These are phyloP conservation scores for Synchiropus splendidus DNA, from an alignment of 2,113 vertebrate species.

Conservation along the genomic window DNA sequence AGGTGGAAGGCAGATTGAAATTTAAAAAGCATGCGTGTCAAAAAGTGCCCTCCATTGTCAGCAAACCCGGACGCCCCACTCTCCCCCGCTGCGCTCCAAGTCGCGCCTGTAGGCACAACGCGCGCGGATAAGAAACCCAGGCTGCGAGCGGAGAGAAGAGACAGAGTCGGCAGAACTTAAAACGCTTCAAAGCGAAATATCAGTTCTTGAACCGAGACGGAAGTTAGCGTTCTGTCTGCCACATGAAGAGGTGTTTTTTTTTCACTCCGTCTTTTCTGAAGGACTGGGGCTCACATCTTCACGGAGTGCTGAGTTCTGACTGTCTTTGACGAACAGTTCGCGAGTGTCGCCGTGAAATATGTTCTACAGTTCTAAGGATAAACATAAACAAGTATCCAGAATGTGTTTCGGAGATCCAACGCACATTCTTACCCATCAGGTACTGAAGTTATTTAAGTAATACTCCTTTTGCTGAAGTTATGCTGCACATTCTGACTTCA, in stretches of 20 bases:
- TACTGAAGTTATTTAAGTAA: no score
- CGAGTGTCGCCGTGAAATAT: slow-evolving; percentile 5
- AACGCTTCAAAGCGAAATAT: slow-evolving; percentile 19
- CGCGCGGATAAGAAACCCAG: slow-evolving; percentile 2
- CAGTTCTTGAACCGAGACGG: slow-evolving; percentile 8
- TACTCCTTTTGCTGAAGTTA: neutral
- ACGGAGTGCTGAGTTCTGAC: slow-evolving; percentile 5
- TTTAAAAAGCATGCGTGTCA: slow-evolving; percentile 21
- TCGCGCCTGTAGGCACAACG: slow-evolving; percentile 10
- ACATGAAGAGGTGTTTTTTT: slow-evolving; percentile 5
- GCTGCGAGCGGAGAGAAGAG: slow-evolving; percentile 5
- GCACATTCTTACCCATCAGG: no score
- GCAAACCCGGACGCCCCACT: neutral
- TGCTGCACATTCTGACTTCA: no score
- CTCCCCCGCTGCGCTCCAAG: slow-evolving; percentile 29
- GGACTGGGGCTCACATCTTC: slow-evolving; percentile 3
- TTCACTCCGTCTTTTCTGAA: neutral
- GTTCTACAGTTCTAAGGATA: neutral
- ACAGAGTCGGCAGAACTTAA: slow-evolving; percentile 18
- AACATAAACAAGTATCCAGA: no score
- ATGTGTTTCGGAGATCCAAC: no score
- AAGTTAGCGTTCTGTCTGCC: slow-evolving; percentile 7
- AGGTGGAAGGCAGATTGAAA: slow-evolving; percentile 21
- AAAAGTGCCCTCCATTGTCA: slow-evolving; percentile 10
- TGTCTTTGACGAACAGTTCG: slow-evolving; percentile 9